Conservation (phyloP, 2,113 vertebrate genomes). For the Menura novaehollandiae region DNA sequence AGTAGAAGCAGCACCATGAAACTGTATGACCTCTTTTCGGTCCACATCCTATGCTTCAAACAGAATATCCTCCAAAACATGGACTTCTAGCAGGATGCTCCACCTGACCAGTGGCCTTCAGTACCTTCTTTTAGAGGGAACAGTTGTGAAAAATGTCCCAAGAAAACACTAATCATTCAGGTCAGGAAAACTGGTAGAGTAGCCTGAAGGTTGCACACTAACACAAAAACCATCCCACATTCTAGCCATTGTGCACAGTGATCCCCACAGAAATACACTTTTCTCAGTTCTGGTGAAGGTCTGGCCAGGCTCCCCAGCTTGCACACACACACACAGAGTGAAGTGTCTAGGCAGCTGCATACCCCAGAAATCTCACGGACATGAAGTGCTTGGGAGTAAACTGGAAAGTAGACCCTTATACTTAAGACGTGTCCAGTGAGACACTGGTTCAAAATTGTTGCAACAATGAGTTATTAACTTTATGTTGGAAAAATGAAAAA, state of each 20-base stretch:
- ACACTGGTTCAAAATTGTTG: background rate
- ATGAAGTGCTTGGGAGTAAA: background rate
- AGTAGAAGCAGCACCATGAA: background rate
- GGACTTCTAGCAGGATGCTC: background rate
- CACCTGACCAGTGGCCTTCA: background rate
- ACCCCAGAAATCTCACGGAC: background rate
- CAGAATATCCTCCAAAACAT: background rate
- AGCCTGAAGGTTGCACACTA: background rate
- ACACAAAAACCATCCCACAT: background rate
- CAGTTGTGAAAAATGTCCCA: background rate
- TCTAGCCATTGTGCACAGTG: background rate
- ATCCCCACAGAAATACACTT: background rate
- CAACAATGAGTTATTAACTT: background rate
- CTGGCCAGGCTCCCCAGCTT: background rate
- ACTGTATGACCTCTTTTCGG: background rate
- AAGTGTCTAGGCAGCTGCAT: background rate
- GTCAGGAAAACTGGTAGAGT: background rate
- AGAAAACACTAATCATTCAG: background rate
- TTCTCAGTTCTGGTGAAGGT: background rate
- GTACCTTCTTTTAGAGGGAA: background rate
- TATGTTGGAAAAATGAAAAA: background rate
- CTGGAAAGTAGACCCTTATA: background rate
- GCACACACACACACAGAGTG: background rate
- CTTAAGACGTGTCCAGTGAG: background rate
- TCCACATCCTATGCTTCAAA: background rate